Evolutionary conservation across 30 jellyfish, hydroid and myxozoan genomes (phyloP).

Genomic region (Cassiopea andromeda): DNA sequence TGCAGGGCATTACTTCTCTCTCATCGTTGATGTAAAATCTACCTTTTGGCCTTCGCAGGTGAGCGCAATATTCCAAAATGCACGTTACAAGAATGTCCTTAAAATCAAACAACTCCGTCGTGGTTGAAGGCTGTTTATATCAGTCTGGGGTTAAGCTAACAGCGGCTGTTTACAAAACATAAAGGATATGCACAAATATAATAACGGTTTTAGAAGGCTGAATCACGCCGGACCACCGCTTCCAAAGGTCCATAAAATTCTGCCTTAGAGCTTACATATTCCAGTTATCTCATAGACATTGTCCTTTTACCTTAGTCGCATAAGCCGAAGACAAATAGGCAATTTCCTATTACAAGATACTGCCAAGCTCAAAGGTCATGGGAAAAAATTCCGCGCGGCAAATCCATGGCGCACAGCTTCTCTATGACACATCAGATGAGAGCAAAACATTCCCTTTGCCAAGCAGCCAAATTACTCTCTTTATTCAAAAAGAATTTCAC

Average conservation of each 20-base stretch:
- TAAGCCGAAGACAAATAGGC: neutral
- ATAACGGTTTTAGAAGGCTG: neutral
- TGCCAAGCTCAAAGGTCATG: neutral
- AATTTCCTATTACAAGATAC: neutral
- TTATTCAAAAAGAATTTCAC: too few relatives aligned
- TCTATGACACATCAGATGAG: neutral
- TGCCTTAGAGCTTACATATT: neutral
- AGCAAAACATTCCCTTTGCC: neutral
- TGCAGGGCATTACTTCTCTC: neutral
- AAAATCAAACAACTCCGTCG: too few relatives aligned
- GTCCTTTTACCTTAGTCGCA: neutral
- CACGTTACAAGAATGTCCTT: too few relatives aligned
- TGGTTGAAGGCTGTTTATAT: neutral
- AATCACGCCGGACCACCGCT: neutral
- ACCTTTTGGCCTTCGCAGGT: neutral
- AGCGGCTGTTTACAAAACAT: neutral
- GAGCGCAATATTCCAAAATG: neutral
- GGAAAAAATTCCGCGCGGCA: slow-evolving; percentile 5
- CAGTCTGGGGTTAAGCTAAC: neutral
- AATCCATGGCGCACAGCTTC: neutral
- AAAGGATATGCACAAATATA: neutral
- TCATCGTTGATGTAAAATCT: neutral
- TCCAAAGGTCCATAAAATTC: slow-evolving; percentile 5
- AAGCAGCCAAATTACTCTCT: too few relatives aligned
- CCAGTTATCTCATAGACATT: neutral